Conservation (phyloP, 2,797 vertebrate species). For the Manis crassicaudata region DNA sequence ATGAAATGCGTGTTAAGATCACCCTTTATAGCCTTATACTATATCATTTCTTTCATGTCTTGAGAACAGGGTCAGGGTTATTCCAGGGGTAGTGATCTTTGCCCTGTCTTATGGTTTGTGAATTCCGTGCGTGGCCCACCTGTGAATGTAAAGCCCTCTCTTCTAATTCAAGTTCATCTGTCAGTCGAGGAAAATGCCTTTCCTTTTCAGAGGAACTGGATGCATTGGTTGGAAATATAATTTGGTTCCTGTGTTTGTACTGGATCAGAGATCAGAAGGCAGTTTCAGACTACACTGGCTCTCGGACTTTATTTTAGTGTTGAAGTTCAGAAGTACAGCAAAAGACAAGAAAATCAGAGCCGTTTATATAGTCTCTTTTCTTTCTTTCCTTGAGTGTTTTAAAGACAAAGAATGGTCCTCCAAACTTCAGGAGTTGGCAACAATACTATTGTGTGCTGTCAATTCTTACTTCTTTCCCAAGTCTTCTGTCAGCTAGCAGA, state of each 20-base stretch:
- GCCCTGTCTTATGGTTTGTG: conserved; percentile 76
- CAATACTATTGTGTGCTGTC: background rate
- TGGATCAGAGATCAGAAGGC: conserved; percentile 84
- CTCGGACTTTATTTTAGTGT: conserved; percentile 23
- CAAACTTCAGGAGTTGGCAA: conserved; percentile 69
- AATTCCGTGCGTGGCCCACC: conserved; percentile 84
- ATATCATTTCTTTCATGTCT: conserved; percentile 58
- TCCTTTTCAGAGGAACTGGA: conserved; percentile 84
- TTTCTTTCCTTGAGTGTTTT: conserved; percentile 73
- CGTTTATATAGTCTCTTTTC: conserved; percentile 80
- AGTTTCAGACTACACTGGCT: conserved; percentile 76
- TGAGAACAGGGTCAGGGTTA: conserved; percentile 74
- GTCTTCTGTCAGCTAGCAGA: conserved; percentile 1
- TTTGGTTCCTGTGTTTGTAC: conserved; percentile 85
- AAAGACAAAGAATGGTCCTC: conserved; percentile 73
- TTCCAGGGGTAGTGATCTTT: conserved; percentile 42
- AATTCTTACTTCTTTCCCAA: background rate
- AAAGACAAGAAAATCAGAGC: conserved; percentile 69
- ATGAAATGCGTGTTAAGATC: conserved; percentile 47
- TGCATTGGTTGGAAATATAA: conserved; percentile 84
- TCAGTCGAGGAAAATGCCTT: conserved; percentile 82
- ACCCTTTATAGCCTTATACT: conserved; percentile 55
- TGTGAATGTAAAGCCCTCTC: conserved; percentile 74
- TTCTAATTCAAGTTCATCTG: conserved; percentile 78
- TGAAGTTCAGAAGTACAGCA: conserved; percentile 64